A percentile compares a stretch with the other conserved stretches of the same genome.
phyloP scores from a whole-genome alignment of 2,113 vertebrate genomes.

The Chrysemys picta region DNA sequence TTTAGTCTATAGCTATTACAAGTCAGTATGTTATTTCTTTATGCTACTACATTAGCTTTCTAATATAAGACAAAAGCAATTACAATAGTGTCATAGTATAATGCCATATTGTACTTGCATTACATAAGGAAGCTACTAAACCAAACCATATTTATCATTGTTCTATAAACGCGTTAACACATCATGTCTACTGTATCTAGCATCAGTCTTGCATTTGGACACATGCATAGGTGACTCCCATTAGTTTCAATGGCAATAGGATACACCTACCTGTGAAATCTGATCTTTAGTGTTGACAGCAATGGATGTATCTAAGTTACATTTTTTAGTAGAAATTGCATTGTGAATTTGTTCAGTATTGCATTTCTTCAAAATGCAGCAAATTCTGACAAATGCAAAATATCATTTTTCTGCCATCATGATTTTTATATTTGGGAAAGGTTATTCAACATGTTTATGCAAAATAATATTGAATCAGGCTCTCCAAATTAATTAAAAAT shows the following conservation, averaged over 20 bases:
- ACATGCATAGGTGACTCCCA: background rate
- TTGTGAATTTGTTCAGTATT: background rate
- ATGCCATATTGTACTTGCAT: background rate
- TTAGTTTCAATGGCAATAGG: background rate
- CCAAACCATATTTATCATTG: background rate
- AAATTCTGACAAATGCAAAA: background rate
- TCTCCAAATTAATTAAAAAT: background rate
- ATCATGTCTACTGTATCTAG: background rate
- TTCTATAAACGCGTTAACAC: background rate
- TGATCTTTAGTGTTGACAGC: background rate
- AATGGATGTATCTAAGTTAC: background rate
- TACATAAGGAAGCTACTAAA: background rate
- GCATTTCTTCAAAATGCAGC: background rate
- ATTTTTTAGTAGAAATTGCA: background rate
- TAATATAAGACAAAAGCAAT: slow-evolving; percentile 34
- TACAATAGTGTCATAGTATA: background rate
- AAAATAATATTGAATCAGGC: background rate
- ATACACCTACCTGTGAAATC: background rate
- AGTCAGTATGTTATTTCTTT: slow-evolving; percentile 37
- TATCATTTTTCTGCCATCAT: background rate
- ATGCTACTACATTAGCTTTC: background rate
- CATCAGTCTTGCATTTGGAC: background rate
- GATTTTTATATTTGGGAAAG: background rate
- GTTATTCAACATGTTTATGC: background rate
- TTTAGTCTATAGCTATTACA: slow-evolving; percentile 44